Evolutionary conservation across 2,797 vertebrate species (phyloP).

Genomic region (Catostomus latipinnis): DNA sequence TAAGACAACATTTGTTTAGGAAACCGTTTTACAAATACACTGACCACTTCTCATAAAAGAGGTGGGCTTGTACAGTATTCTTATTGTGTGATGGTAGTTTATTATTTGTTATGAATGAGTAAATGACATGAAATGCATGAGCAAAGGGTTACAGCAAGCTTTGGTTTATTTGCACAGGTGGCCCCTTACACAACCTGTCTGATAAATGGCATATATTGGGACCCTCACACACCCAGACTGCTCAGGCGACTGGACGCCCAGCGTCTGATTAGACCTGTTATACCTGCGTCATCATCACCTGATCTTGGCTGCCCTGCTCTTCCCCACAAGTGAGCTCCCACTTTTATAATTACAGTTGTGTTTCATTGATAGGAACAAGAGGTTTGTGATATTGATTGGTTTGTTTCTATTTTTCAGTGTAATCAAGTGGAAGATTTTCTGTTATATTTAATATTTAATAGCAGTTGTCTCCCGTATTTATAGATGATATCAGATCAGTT

Average conservation of each 20-base stretch:
- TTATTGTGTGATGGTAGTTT: too few species aligned
- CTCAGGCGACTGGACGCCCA: constrained; percentile 87
- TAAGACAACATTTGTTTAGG: too few species aligned
- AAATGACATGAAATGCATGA: background rate
- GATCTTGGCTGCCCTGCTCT: constrained; percentile 85
- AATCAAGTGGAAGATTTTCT: too few species aligned
- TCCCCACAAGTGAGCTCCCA: constrained; percentile 87
- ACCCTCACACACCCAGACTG: constrained; percentile 89
- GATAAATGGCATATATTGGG: constrained; percentile 98
- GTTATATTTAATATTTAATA: too few species aligned
- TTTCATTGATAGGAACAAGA: background rate
- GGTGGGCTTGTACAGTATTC: too few species aligned
- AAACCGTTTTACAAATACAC: too few species aligned
- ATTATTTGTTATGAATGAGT: too few species aligned
- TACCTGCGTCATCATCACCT: constrained; percentile 40
- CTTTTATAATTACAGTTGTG: background rate
- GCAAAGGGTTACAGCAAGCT: background rate
- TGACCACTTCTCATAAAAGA: too few species aligned
- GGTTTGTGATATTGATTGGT: too few species aligned
- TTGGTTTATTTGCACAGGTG: constrained; percentile 75
- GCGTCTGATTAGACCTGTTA: constrained; percentile 82
- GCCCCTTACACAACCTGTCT: constrained; percentile 95
- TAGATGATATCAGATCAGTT: background rate
- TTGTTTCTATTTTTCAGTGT: too few species aligned
- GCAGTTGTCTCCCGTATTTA: background rate